A percentile compares a stretch with the other conserved stretches of the same genome.
phyloP scores from a whole-genome alignment of 2,113 vertebrate genomes.

The Isurus oxyrinchus region DNA sequence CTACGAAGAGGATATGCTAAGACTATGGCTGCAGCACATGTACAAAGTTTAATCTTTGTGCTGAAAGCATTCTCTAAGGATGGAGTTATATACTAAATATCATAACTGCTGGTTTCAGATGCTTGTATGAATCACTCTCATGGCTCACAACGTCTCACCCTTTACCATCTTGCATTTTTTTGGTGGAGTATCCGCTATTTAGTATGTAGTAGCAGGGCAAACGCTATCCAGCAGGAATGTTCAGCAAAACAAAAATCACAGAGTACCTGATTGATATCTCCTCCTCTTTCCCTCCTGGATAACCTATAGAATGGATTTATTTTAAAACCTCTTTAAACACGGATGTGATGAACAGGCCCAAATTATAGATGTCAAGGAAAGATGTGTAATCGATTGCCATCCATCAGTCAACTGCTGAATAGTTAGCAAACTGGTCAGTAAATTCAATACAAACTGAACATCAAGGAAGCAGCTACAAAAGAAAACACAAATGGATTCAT shows the following conservation, averaged over 20 bases:
- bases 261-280: background rate
- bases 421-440: background rate
- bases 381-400: background rate
- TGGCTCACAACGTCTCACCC: background rate
- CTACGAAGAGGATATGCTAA: background rate
- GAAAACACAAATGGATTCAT: background rate
- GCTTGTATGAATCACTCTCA: background rate
- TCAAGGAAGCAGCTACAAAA: background rate
- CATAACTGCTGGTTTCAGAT: background rate
- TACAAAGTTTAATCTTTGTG: background rate
- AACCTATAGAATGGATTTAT: background rate
- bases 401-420: constrained; percentile 1
- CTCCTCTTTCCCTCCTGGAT: background rate
- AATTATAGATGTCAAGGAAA: background rate
- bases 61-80: background rate
- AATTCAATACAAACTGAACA: background rate
- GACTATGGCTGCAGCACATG: no score
- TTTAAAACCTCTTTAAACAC: background rate
- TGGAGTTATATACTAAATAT: background rate
- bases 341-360: background rate
- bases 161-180: background rate
- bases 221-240: no score
- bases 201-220: background rate
- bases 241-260: background rate
- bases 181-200: background rate